Base-by-base conservation (phyloP, 2,888 invertebrate genomes). In the Ypsolopha sequella region DNA sequence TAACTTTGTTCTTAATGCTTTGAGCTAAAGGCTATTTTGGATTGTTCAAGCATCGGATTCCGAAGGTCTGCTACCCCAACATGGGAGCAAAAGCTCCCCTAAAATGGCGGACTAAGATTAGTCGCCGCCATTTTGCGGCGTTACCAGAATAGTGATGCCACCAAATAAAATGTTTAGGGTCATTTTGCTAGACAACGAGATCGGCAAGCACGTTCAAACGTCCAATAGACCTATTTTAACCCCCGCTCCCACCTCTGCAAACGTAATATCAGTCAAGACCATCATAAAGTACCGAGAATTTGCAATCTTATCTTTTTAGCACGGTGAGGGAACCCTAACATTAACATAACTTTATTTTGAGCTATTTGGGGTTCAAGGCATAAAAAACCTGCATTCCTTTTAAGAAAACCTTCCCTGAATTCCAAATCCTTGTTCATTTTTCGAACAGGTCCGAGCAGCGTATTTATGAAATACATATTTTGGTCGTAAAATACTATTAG, bases 241-340 rank as follows among this genome's bases (percentile, higher is more conserved):
- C 73, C 70, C 65, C 65, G 56, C 70, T 45, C 14, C 38, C 50
- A 50, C 50, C 50, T 50, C 33, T 33, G 33, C 41, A 35, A 50
- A 50, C 3, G 41, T 41, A 41, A 50, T 35, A 50, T 43, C 9
- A 10, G 24, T 48, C 11, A 41, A 36, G 62, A 64, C 61, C 63
- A 65, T 79, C 85, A 79, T 87, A 86, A 87, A 87, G 84, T 86
- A 80, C 80, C 77, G 76, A 81, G 82, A 86, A 87, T 86, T 87
- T 85, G 87, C 84, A 87, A 87, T 85, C 80, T 77, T 82, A 80
- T 85, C 80, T 84, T 76, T 73, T 77, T 75, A 65, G 69, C 73
- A 71, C 74, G 74, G 74, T 75, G 72, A 77, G 80, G 81, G 80
- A 73, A 76, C 70, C 63, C 64, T 60, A 53, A 67, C 76, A 80